Conservation (phyloP, 1,140 invertebrate species). For the Arctopsyche grandis region DNA sequence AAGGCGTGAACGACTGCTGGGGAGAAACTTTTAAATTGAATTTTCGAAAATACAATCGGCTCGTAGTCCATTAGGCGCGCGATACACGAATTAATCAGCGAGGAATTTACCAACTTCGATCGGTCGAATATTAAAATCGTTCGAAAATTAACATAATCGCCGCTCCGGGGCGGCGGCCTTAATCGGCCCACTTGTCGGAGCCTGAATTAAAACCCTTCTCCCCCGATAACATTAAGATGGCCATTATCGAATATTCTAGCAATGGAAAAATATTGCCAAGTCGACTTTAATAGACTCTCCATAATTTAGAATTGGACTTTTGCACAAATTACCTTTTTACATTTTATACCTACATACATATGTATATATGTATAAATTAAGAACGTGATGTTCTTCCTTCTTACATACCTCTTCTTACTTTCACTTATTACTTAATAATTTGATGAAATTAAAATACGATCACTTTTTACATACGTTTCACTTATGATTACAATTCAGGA, state of each 20-base stretch:
- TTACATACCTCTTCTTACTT: too few relatives aligned
- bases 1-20: constrained; percentile 19
- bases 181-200: neutral
- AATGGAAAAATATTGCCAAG: too few relatives aligned
- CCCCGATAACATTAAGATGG: neutral
- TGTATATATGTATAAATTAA: too few relatives aligned
- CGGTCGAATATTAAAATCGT: constrained; percentile 20
- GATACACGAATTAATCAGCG: constrained; percentile 28
- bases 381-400: too few relatives aligned
- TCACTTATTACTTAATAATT: too few relatives aligned
- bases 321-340: too few relatives aligned
- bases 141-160: constrained; percentile 33
- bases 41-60: constrained; percentile 24
- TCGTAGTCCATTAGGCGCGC: constrained; percentile 24
- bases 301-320: too few relatives aligned
- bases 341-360: too few relatives aligned
- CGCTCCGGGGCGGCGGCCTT: neutral
- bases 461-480: too few relatives aligned
- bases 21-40: constrained; percentile 45
- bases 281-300: too few relatives aligned
- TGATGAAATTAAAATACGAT: too few relatives aligned
- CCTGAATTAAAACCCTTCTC: neutral
- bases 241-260: constrained; percentile 8
- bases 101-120: constrained; percentile 2
- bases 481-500: too few relatives aligned